These are phyloP conservation scores for Lipotes vexillifer DNA, from an alignment of 2,113 vertebrate species.

Conservation along the genomic window DNA sequence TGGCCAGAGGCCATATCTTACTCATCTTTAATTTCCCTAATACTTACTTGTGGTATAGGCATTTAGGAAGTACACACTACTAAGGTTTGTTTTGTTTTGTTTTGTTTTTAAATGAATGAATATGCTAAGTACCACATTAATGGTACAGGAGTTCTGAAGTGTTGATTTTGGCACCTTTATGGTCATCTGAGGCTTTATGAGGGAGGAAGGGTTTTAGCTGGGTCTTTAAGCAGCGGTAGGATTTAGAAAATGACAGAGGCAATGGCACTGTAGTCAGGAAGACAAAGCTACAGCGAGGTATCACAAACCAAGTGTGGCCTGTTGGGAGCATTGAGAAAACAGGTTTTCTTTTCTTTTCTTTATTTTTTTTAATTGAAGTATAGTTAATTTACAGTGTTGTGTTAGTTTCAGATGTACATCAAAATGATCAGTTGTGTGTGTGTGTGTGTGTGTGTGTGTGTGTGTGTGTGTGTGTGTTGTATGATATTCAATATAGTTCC, in stretches of 20 bases:
- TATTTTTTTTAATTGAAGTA: not conserved
- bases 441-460: not conserved
- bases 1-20: not conserved
- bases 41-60: not conserved
- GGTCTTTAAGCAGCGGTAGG: not conserved
- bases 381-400: not conserved
- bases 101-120: not conserved
- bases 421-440: not conserved
- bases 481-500: not conserved
- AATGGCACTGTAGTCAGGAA: not conserved
- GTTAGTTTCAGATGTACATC: not conserved
- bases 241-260: not conserved
- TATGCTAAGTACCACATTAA: not conserved
- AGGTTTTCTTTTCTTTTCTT: not conserved
- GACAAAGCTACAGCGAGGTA: not conserved
- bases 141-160: not conserved
- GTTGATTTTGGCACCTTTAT: not conserved
- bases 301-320: not conserved
- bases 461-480: no score
- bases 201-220: not conserved
- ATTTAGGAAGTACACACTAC: not conserved
- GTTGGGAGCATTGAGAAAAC: not conserved
- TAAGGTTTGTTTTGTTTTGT: not conserved
- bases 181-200: not conserved
- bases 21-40: not conserved